These are phyloP conservation scores for Dufourea novaeangliae DNA, from an alignment of 1,140 invertebrate genomes.

Conservation along the genomic window DNA sequence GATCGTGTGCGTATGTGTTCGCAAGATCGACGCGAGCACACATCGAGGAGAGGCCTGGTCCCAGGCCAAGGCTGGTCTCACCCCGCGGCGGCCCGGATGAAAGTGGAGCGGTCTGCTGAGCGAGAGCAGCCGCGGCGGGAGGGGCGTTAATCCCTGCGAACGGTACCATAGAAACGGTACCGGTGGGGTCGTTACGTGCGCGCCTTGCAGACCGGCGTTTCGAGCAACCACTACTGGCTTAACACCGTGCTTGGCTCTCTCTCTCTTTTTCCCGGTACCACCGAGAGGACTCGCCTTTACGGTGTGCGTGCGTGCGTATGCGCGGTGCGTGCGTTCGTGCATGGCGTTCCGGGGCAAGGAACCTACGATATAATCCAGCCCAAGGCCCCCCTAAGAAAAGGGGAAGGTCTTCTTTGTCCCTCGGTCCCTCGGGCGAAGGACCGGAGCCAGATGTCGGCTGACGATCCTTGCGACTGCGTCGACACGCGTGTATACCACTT, in stretches of 20 bases:
- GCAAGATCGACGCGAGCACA: constrained; percentile 13
- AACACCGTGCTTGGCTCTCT: no score
- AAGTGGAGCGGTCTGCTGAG: constrained; percentile 65
- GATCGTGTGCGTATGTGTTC: not conserved
- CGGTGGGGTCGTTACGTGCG: constrained; percentile 73
- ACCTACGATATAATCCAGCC: constrained; percentile 62
- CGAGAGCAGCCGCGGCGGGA: constrained; percentile 67
- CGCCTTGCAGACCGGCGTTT: constrained; percentile 42
- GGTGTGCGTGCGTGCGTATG: constrained; percentile 24
- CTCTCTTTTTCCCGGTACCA: constrained; percentile 55
- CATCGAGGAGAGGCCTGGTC: constrained; percentile 32
- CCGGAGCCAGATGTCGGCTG: constrained; percentile 71
- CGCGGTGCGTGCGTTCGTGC: constrained; percentile 10
- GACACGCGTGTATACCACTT: constrained; percentile 21
- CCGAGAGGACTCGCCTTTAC: constrained; percentile 19
- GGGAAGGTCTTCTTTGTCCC: constrained; percentile 72
- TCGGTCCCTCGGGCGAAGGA: constrained; percentile 64
- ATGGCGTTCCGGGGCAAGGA: constrained; percentile 47
- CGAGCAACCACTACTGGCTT: constrained; percentile 55
- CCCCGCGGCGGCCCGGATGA: constrained; percentile 56
- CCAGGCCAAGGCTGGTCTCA: constrained; percentile 61
- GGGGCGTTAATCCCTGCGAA: constrained; percentile 76
- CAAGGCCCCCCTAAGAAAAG: constrained; percentile 67
- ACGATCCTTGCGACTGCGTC: constrained; percentile 60
- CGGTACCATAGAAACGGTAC: constrained; percentile 81